Percentiles rank a stretch among this genome's conserved stretches.
Evolutionary conservation across 1,140 invertebrate species (phyloP).

Genomic region (Drosophila kikkawai): DNA sequence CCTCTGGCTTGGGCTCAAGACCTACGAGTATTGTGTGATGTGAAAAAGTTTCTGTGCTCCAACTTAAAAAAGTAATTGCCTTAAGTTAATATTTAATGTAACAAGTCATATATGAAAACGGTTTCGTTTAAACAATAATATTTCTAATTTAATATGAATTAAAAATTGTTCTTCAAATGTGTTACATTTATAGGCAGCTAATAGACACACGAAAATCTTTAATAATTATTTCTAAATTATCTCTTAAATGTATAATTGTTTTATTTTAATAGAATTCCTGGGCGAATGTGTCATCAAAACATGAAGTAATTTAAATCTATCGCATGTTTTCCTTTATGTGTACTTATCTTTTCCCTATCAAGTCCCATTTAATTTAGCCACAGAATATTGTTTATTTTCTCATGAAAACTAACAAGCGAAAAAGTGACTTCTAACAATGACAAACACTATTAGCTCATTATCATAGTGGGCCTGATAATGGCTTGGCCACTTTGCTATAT

Average conservation of each 20-base stretch:
- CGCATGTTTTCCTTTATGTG: background rate
- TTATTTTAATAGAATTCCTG: background rate
- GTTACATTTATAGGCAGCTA: too few relatives aligned
- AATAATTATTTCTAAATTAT: background rate
- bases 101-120: too few relatives aligned
- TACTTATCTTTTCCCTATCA: background rate
- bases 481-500: slow-evolving; percentile 7
- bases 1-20: slow-evolving; percentile 74
- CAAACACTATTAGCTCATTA: background rate
- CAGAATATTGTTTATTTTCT: background rate
- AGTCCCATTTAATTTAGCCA: background rate
- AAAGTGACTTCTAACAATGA: slow-evolving; percentile 4
- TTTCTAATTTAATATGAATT: too few relatives aligned
- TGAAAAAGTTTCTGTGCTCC: background rate
- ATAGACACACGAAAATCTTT: background rate
- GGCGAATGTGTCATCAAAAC: background rate
- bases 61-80: background rate
- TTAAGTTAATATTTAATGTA: background rate
- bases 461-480: background rate
- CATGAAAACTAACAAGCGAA: background rate
- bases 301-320: background rate
- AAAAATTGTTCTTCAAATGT: too few relatives aligned
- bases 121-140: too few relatives aligned
- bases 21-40: background rate
- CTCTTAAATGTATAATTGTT: background rate